Base-by-base conservation (phyloP, 2,888 invertebrate species). In the Tinea semifulvella region DNA sequence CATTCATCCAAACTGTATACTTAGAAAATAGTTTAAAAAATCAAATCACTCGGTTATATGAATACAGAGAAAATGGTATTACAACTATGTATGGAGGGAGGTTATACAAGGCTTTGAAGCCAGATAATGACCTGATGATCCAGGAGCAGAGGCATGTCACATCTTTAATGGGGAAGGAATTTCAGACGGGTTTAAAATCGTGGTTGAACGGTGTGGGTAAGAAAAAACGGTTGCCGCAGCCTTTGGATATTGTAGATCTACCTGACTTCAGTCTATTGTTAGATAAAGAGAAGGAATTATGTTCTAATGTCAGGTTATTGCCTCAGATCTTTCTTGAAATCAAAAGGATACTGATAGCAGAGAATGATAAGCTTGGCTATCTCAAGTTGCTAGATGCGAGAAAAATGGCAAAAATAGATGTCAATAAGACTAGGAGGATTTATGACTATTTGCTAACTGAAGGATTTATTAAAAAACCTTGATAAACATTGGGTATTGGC, bases 381-480 rank as follows among this genome's bases (percentile, higher is more conserved):
- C 70, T 96, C 4, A 84, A 89, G 49, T 73, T 96, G 49, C 86
- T 92, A 1, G 92, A 93, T 61, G 96, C 96, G 0, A 80, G 96
- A 43, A 84, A 84, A 35, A 82, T 95, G 36, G 85, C 96, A 27
- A 96, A 95, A 71, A 96, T 96, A 54, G 96, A 96, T 79, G 96
- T 96, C 2, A 95, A 95, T 67, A 92, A 92, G 68, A 96, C 96
- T 0, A 85, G 95, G 50, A 92, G 92, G 67, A 86, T 96, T 56
- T 92, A 90, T 75, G 90, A 92, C 75, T 87, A 90, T 66, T 76
- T 94, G 19, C 70, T 88, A 46, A 75, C 85, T 54, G 86, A 90
- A 61, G 91, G 91, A 20, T 88, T 87, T 62, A 86, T 92, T 50
- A 83, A 76, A 63, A 87, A 87, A 64, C 42, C 20, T 16, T 16